Base-by-base conservation (phyloP, 2,888 invertebrate species). In the Ophion slaviceki region DNA sequence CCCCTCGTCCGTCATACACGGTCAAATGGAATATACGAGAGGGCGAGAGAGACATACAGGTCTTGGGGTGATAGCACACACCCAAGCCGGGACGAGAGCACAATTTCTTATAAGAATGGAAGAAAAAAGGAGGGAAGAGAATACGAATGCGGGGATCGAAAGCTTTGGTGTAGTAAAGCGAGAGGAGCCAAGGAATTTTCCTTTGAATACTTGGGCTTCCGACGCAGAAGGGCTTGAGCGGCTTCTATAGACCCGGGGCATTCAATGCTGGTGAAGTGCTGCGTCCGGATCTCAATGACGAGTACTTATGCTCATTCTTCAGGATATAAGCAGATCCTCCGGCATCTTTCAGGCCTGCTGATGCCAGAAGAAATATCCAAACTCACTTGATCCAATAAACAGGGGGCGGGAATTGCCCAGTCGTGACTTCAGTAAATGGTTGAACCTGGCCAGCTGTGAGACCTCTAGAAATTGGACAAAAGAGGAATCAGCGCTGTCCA, bases 11-110 rank as follows among this genome's bases (percentile, higher is more conserved):
- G 14, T 66, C 59, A 45, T 68, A 20, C 47, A n/a, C 20, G 53
- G 17, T 36, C 36, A 32, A 76, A 76, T 53, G 8, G 53, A 32
- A 66, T 67, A 53, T 66, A 32, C 36, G 36, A 57, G 71, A 32
- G 62, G 24, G 7, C 61, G 62, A 62, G 61, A 17, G 14, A 17
- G 53, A 70, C 3, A 17, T 53, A 17, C 53, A 53, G 40, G 17
- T 61, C 17, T 14, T 11, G 17, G 24, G 24, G 17, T 40, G 66
- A 66, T 28, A 59, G 10, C 24, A 24, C 57, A 67, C 53, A 47
- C 17, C 2, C 20, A 40, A 20, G 17, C 24, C 45, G 14, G 20
- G 20, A 24, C 28, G 20, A 24, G 40, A 36, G 67, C 61, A 61
- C n/a, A 61, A 68, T 68, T 61, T 28, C n/a, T 32, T 36, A 36